Base-by-base conservation (phyloP, 2,888 invertebrate genomes). In the Hirtodrosophila alboralis region DNA sequence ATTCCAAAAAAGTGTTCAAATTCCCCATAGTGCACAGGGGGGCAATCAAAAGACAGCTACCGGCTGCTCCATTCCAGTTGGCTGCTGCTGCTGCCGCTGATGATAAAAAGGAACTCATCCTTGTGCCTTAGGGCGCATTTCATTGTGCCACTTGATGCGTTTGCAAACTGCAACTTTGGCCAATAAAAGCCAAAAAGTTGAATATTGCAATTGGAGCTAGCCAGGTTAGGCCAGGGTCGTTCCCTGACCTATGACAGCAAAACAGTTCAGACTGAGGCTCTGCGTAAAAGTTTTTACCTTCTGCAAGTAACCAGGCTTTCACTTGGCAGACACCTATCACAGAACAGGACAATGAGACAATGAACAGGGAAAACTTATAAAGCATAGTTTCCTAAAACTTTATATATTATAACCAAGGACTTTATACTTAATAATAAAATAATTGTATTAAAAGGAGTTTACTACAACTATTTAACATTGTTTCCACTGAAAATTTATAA, bases 81-180 rank as follows among this genome's bases (percentile, higher is more conserved):
- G 31, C 34, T 37, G 28, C 21, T 31, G 28, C 6, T 23, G 8
- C n/a, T n/a, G n/a, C n/a, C n/a, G n/a, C n/a, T n/a, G n/a, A n/a
- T n/a, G n/a, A n/a, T n/a, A n/a, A n/a, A n/a, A 23, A 23, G 5
- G 5, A 18, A 18, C 18, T 27, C n/a, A n/a, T 8, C 41, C 1
- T 3, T 12, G 8, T 30, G 43, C 30, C 18, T n/a, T 4, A 14
- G 6, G 40, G 28, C 14, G 16, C 56, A 69, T 61, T 41, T 49
- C 52, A 48, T 52, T 57, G 61, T 33, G 52, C 58, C 49, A 61
- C 58, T 65, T 61, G 58, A 56, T 45, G 59, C 48, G 52, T 28
- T 69, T 48, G 51, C 51, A 49, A n/a, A 37, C 43, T 34, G 43
- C 38, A 59, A 51, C 31, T 68, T 64, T 54, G 33, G 28, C 53